Evolutionary conservation across 2,797 vertebrate genomes (phyloP).

Genomic region (Xiphorhynchus erythropygius): DNA sequence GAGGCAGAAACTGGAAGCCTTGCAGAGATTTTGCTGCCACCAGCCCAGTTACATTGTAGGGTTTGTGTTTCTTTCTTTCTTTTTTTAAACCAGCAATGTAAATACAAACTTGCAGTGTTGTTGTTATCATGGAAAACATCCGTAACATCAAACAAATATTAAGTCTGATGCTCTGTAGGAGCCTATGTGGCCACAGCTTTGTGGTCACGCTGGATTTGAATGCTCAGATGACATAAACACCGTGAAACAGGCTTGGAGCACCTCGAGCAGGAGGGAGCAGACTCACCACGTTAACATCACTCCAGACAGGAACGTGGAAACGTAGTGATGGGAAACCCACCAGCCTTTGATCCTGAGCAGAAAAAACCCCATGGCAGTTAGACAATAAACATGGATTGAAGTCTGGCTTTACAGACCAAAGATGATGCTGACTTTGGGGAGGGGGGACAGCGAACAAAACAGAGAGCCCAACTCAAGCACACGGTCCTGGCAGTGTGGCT

Average conservation of each 20-base stretch:
- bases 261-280: neutral
- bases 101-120: neutral
- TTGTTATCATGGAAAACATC: neutral
- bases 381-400: neutral
- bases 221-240: neutral
- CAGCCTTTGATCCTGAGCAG: slow-evolving; percentile 92
- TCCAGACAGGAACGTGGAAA: slow-evolving; percentile 95
- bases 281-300: slow-evolving; percentile 99
- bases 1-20: neutral
- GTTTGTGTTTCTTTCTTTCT: neutral
- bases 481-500: neutral
- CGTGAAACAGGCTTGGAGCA: neutral
- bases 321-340: slow-evolving; percentile 98
- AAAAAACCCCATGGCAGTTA: neutral
- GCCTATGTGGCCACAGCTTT: neutral
- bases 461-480: neutral
- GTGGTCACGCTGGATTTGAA: neutral
- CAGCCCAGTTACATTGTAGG: neutral
- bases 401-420: neutral
- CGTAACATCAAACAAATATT: neutral
- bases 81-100: neutral
- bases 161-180: neutral
- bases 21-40: neutral
- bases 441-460: neutral
- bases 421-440: neutral